phyloP scores from a whole-genome alignment of 2,797 vertebrate species.

The Acanthurus lineatus region DNA sequence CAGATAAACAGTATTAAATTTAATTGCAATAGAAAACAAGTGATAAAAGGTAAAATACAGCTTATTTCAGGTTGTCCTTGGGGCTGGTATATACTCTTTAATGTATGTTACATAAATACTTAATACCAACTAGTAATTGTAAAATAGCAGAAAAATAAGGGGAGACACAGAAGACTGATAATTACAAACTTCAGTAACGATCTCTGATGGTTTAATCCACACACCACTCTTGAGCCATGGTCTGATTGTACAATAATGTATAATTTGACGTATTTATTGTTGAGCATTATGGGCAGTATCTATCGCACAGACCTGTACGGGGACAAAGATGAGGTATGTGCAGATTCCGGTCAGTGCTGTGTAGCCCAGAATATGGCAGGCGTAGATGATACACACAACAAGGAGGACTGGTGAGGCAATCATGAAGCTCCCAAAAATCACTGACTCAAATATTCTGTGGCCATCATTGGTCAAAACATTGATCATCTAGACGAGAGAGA shows the following conservation, averaged over 20 bases:
- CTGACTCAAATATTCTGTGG: slow-evolving; percentile 87
- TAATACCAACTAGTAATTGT: neutral
- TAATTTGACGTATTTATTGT: neutral
- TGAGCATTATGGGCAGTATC: neutral
- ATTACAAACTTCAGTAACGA: neutral
- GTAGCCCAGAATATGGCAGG: slow-evolving; percentile 84
- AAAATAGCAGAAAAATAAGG: neutral
- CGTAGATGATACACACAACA: slow-evolving; percentile 73
- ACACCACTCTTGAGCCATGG: too few species aligned
- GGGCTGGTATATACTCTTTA: neutral
- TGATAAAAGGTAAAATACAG: neutral
- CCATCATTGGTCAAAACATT: slow-evolving; percentile 87
- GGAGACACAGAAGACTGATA: neutral
- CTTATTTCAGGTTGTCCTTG: neutral
- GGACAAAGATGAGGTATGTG: slow-evolving; percentile 83
- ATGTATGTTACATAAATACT: neutral
- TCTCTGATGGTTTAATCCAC: too few species aligned
- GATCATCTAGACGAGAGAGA: slow-evolving; percentile 81
- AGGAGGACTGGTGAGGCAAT: slow-evolving; percentile 81
- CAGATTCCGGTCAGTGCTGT: slow-evolving; percentile 85
- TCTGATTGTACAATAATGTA: neutral
- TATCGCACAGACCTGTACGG: slow-evolving; percentile 82
- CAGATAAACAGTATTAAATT: slow-evolving; percentile 18
- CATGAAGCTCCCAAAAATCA: slow-evolving; percentile 80
- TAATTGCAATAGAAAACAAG: neutral